These are phyloP conservation scores for Phocoena phocoena DNA, from an alignment of 2,113 vertebrate genomes.

Conservation along the genomic window DNA sequence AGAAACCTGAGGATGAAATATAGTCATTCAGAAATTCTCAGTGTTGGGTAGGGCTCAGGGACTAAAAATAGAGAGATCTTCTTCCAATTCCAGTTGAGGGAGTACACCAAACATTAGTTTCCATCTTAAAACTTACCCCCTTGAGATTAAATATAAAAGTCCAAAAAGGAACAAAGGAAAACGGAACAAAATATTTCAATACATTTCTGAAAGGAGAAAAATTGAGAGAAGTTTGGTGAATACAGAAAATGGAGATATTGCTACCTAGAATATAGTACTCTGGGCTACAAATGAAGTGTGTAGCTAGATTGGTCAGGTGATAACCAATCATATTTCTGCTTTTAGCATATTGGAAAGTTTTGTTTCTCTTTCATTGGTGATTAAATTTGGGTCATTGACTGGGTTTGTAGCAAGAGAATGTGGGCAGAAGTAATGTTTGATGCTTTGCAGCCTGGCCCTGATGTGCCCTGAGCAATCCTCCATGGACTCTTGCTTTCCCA, in stretches of 20 bases:
- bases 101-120: background rate
- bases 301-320: background rate
- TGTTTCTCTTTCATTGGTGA: background rate
- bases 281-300: background rate
- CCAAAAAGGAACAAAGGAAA: background rate
- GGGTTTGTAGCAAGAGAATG: background rate
- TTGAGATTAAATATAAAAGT: background rate
- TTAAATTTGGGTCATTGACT: background rate
- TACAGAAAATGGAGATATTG: background rate
- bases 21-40: background rate
- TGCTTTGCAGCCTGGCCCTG: background rate
- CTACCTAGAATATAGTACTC: background rate
- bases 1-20: background rate
- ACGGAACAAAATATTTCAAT: background rate
- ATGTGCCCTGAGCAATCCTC: background rate
- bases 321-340: background rate
- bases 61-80: background rate
- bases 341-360: background rate
- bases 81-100: background rate
- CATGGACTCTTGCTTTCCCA: background rate
- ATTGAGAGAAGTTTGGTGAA: background rate
- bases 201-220: slow-evolving; percentile 3
- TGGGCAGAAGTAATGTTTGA: background rate
- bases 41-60: background rate
- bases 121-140: background rate